These are phyloP conservation scores for Sphaerodactylus townsendi DNA, from an alignment of 2,113 vertebrate genomes.

Conservation along the genomic window DNA sequence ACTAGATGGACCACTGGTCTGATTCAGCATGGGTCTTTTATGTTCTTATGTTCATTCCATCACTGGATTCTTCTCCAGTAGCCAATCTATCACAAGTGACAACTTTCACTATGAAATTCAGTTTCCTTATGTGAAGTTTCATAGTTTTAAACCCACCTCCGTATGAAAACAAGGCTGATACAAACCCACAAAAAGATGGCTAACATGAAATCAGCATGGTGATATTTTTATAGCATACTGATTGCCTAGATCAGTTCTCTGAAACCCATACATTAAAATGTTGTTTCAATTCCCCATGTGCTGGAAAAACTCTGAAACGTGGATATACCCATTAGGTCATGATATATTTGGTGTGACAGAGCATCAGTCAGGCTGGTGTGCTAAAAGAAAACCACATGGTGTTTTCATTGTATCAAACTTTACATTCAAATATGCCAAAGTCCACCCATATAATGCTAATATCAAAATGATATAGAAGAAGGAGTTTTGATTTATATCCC, in stretches of 20 bases:
- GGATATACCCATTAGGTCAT: background rate
- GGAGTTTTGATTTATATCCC: no score
- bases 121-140: background rate
- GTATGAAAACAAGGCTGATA: background rate
- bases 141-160: background rate
- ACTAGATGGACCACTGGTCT: no score
- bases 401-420: background rate
- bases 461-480: background rate
- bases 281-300: background rate
- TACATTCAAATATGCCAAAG: background rate
- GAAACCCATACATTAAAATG: background rate
- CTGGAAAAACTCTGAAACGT: background rate
- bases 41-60: no score
- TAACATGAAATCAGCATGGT: background rate
- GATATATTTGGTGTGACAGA: background rate
- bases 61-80: no score
- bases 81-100: background rate
- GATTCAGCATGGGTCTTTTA: no score
- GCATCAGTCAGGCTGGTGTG: background rate
- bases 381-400: background rate
- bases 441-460: background rate
- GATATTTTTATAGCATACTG: background rate
- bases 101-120: background rate
- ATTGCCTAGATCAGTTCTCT: background rate
- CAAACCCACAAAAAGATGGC: background rate